Conservation (phyloP, 37 sponge, comb jelly and placozoan species). For the Halichondria panicea region DNA sequence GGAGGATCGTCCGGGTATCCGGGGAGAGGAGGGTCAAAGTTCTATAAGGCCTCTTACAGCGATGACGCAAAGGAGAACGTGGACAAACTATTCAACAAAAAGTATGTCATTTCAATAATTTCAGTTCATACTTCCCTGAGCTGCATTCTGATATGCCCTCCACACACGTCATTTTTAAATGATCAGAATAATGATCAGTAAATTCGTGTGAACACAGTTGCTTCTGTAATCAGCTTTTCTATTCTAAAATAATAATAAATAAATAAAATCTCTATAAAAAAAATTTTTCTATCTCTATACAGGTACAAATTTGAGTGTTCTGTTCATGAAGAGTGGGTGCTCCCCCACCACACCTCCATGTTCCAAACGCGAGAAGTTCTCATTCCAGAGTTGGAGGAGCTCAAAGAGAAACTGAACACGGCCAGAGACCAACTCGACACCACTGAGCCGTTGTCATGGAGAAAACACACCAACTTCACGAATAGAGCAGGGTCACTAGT, state of each 20-base stretch:
- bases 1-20: not conserved
- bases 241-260: no score
- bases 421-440: conserved; percentile 68
- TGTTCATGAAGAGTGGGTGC: conserved; percentile 36
- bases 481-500: conserved; percentile 76
- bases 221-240: no score
- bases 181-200: no score
- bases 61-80: conserved; percentile 79
- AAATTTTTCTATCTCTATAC: no score
- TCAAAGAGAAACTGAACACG: conserved; percentile 66
- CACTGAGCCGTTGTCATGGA: conserved; percentile 83
- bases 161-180: no score
- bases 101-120: no score
- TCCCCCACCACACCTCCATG: conserved; percentile 39
- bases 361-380: conserved; percentile 40
- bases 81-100: conserved; percentile 55
- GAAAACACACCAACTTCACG: conserved; percentile 81
- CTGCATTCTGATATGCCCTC: no score
- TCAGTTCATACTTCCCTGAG: no score
- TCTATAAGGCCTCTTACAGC: conserved; percentile 46
- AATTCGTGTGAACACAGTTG: no score
- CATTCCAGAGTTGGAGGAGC: conserved; percentile 31
- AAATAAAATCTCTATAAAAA: no score
- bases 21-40: not conserved
- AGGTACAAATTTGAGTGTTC: no score